Evolutionary conservation across 2,888 invertebrate species (phyloP), one percentile per base, ranked within the genome.

Genomic region (Actias luna): DNA sequence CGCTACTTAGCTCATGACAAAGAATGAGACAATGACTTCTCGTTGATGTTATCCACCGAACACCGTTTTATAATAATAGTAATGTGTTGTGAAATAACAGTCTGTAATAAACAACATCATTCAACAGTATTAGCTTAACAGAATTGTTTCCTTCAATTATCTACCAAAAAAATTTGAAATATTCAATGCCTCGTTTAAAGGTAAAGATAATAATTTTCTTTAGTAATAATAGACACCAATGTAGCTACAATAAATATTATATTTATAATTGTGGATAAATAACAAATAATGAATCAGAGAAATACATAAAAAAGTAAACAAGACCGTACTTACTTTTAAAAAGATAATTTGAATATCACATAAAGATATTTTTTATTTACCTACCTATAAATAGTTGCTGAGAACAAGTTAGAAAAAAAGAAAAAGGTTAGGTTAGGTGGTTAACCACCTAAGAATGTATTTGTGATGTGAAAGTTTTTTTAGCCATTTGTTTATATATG

Each of bases 1-100:
- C 42, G 42, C 61, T 62, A 58, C 61, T 39, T 42, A 31, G 31
- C 31, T 16, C 31, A 58, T 33, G 46, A 46, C 58, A 62, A 58
- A 39, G 29, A 42, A 62, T 62, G 61, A 62, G 22, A 61, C 57
- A 61, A 42, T 61, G 29, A 22, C 57, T 36, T 50, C 60, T 50
- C 62, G 58, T 58, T 59, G 58, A 33, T 62, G 55, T 58, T 42
- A 16, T 57, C 57, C 42, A 35, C 29, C 14, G 18, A 62, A 42
- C 31, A 61, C n/a, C 16, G 1, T n/a, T 14, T 25, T 58, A 58
- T 42, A 18, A 50, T 50, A 22, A 50, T 10, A n/a, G n/a, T n/a
- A 14, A 55, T 55, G 55, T 29, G 55, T 55, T 55, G 29, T 29
- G 29, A 29, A 55, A 55, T 29, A 55, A 29, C 4, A 16, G 14